Evolutionary conservation across 2,113 vertebrate species (phyloP).

Genomic region (Scytalopus superciliaris): DNA sequence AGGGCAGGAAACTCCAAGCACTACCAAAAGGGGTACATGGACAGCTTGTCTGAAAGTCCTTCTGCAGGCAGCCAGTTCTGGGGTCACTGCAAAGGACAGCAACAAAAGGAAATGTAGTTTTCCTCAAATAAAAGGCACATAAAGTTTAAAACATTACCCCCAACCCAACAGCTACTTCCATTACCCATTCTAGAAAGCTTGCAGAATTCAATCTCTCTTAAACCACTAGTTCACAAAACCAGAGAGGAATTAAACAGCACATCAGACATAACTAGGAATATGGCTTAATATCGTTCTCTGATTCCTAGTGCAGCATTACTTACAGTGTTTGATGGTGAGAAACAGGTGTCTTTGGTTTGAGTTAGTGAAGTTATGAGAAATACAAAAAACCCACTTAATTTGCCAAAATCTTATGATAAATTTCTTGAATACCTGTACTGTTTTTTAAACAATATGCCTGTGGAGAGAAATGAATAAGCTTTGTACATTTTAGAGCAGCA

Average conservation of each 20-base stretch:
- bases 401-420: not conserved
- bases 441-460: not conserved
- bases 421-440: not conserved
- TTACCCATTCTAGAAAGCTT: not conserved
- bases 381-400: not conserved
- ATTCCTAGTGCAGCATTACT: not conserved
- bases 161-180: not conserved
- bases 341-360: not conserved
- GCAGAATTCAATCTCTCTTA: not conserved
- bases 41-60: not conserved
- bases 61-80: not conserved
- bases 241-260: not conserved
- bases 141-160: not conserved
- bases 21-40: accelerated
- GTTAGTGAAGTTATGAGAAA: not conserved
- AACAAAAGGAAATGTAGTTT: not conserved
- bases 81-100: not conserved
- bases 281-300: not conserved
- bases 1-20: not conserved
- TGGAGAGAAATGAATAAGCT: not conserved
- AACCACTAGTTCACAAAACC: not conserved
- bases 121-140: not conserved
- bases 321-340: not conserved
- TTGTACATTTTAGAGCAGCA: not conserved
- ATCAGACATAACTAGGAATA: not conserved